phyloP scores from a whole-genome alignment of 2,797 vertebrate genomes.

The Mormyrus proboscirostris region DNA sequence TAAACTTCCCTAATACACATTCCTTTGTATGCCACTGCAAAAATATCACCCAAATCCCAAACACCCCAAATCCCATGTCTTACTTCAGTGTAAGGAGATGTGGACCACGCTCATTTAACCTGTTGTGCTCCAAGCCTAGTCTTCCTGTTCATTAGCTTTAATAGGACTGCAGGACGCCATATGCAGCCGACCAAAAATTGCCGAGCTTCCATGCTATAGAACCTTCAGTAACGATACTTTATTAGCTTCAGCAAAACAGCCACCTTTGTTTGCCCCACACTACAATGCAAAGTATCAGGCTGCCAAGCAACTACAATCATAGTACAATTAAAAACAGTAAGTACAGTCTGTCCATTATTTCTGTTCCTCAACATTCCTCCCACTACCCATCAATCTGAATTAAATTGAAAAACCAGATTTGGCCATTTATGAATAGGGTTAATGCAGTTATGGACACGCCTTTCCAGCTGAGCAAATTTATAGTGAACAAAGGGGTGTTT shows the following conservation, averaged over 20 bases:
- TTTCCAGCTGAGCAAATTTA: conserved; percentile 8
- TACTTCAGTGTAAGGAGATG: background rate
- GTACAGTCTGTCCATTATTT: background rate
- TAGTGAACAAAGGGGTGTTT: conserved; percentile 14
- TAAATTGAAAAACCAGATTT: background rate
- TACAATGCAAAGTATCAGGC: background rate
- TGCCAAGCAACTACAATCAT: background rate
- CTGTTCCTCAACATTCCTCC: background rate
- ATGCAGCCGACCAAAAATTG: background rate
- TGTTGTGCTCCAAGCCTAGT: background rate
- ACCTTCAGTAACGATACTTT: background rate
- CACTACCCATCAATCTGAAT: background rate
- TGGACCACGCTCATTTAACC: background rate
- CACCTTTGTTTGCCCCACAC: background rate
- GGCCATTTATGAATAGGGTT: background rate
- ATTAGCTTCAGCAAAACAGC: background rate
- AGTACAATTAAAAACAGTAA: background rate
- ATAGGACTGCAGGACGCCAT: background rate
- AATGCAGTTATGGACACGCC: background rate
- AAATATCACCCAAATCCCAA: background rate
- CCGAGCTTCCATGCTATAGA: background rate
- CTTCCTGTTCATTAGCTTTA: background rate
- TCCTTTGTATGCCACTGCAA: background rate
- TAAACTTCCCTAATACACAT: background rate
- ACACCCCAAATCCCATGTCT: background rate